phyloP scores from a whole-genome alignment of 2,888 invertebrate species.

The Adineta ricciae region DNA sequence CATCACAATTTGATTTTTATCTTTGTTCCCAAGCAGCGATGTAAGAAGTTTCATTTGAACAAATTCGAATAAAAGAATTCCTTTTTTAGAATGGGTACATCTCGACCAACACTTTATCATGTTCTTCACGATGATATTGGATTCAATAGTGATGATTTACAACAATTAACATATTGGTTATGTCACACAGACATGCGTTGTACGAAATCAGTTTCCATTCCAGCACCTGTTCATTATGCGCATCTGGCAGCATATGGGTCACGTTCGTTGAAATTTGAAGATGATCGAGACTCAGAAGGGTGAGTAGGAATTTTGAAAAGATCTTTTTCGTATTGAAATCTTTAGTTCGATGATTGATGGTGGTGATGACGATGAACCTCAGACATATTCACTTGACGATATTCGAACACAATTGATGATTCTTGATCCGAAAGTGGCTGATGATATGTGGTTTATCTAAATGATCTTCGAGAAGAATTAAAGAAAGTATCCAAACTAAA shows the following conservation, averaged over 20 bases:
- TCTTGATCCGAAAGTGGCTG: neutral
- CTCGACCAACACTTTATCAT: constrained; percentile 1
- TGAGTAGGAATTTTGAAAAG: no score
- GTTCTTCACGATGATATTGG: constrained; percentile 2
- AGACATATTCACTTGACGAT: neutral
- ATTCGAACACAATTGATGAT: neutral
- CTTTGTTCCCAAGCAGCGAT: neutral
- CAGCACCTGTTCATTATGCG: neutral
- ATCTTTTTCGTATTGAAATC: no score
- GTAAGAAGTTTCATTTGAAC: neutral
- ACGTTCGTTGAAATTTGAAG: neutral
- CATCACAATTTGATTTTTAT: constrained; percentile 1
- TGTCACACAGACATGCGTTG: neutral
- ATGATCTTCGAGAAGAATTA: no score
- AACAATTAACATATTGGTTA: neutral
- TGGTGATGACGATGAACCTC: neutral
- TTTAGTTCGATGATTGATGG: neutral
- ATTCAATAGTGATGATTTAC: neutral
- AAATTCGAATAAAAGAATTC: neutral
- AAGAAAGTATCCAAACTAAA: no score
- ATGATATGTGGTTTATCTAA: constrained; percentile 1
- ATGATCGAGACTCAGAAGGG: neutral
- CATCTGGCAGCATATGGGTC: neutral
- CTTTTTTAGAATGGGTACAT: constrained; percentile 1
- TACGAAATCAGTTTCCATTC: neutral